A percentile compares a stretch with the other conserved stretches of the same genome.
Evolutionary conservation across 2,113 vertebrate species (phyloP).

Genomic region (Sphaerodactylus townsendi): DNA sequence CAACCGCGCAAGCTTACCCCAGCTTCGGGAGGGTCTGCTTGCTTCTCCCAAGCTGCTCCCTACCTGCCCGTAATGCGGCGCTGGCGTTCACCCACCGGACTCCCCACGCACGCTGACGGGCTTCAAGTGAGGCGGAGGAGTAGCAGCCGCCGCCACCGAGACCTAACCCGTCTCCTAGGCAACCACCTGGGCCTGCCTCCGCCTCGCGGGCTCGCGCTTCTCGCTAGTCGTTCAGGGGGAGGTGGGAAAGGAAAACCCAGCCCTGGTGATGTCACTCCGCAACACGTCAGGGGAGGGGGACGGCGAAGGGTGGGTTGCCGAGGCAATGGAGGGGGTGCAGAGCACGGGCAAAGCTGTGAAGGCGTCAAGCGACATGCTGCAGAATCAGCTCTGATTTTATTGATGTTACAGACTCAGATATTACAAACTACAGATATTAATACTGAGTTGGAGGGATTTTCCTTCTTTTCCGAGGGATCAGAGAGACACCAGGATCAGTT

Average conservation of each 20-base stretch:
- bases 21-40: neutral
- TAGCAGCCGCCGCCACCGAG: neutral
- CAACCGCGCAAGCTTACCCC: neutral
- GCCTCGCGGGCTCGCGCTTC: neutral
- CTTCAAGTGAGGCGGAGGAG: neutral
- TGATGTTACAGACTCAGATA: too few species aligned
- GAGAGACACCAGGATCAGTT: too few species aligned
- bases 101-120: neutral
- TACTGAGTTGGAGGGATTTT: too few species aligned
- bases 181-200: constrained; percentile 2
- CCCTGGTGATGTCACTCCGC: neutral
- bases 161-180: neutral
- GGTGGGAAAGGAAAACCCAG: neutral
- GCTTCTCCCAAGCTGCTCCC: neutral
- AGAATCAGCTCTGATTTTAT: too few species aligned
- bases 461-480: too few species aligned
- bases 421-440: too few species aligned
- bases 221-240: neutral
- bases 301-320: neutral
- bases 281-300: neutral
- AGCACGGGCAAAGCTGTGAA: too few species aligned
- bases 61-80: neutral
- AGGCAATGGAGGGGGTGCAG: neutral
- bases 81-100: neutral
- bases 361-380: neutral